Percentiles rank a stretch among this genome's conserved stretches.
Evolutionary conservation across 2,797 vertebrate species (phyloP).

Genomic region (Luscinia megarhynchos): DNA sequence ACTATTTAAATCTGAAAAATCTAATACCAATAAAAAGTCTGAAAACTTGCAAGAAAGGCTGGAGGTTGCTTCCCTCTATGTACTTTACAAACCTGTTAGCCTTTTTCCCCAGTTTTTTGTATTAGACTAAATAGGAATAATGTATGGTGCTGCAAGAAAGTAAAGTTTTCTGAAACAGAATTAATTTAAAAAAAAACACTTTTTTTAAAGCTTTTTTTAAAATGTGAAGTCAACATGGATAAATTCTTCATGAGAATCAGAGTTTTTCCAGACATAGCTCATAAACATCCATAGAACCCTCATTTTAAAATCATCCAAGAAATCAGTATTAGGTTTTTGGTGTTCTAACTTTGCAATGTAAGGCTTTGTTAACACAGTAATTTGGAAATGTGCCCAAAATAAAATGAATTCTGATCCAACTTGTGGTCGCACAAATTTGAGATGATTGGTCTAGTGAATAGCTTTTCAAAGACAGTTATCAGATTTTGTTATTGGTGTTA

Average conservation of each 20-base stretch:
- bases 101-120: not conserved
- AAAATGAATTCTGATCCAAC: not conserved
- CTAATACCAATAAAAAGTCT: not conserved
- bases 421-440: not conserved
- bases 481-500: not conserved
- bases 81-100: not conserved
- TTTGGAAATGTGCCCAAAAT: not conserved
- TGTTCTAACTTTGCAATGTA: not conserved
- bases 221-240: not conserved
- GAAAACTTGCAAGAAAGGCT: not conserved
- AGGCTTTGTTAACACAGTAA: not conserved
- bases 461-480: not conserved
- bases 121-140: not conserved
- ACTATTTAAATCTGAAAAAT: not conserved
- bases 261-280: not conserved
- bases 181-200: accelerated
- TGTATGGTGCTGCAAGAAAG: too few relatives aligned
- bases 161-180: too few relatives aligned
- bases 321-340: accelerated
- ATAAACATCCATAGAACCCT: not conserved
- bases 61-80: not conserved
- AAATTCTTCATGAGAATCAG: not conserved
- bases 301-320: not conserved
- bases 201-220: not conserved
- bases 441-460: not conserved